Evolutionary conservation across 1,140 invertebrate genomes (phyloP).

Genomic region (Magallana angulata): DNA sequence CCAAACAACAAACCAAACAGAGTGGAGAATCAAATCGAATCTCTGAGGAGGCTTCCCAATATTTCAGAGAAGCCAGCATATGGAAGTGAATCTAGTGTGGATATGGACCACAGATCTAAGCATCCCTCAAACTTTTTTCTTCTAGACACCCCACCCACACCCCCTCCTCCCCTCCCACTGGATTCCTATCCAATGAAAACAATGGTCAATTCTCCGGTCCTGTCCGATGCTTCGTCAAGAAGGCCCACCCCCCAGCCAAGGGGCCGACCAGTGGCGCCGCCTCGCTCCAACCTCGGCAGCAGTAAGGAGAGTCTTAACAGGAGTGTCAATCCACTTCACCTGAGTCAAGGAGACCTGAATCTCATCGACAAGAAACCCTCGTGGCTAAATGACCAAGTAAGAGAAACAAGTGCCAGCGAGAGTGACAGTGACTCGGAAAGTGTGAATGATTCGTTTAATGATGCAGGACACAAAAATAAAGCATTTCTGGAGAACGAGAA

Average conservation of each 20-base stretch:
- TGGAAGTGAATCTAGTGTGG: slow-evolving; percentile 54
- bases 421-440: slow-evolving; percentile 50
- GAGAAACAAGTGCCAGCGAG: slow-evolving; percentile 56
- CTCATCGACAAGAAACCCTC: slow-evolving; percentile 51
- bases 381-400: slow-evolving; percentile 51
- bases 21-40: slow-evolving; percentile 64
- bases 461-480: slow-evolving; percentile 49
- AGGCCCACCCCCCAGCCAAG: slow-evolving; percentile 52
- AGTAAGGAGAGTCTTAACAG: slow-evolving; percentile 44
- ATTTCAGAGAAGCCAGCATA: slow-evolving; percentile 53
- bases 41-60: slow-evolving; percentile 57
- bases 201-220: slow-evolving; percentile 14
- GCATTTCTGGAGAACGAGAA: slow-evolving; percentile 47
- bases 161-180: slow-evolving; percentile 56
- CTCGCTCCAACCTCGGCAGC: slow-evolving; percentile 55
- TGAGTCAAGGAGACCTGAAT: slow-evolving; percentile 60
- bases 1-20: slow-evolving; percentile 42
- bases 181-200: slow-evolving; percentile 48
- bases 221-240: neutral
- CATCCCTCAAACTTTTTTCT: slow-evolving; percentile 69
- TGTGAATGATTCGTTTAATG: slow-evolving; percentile 38
- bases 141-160: slow-evolving; percentile 57
- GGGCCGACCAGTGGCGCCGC: slow-evolving; percentile 56
- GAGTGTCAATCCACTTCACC: slow-evolving; percentile 46
- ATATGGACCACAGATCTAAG: slow-evolving; percentile 51